phyloP scores from a whole-genome alignment of 2,797 vertebrate genomes.

The Betta splendens region DNA sequence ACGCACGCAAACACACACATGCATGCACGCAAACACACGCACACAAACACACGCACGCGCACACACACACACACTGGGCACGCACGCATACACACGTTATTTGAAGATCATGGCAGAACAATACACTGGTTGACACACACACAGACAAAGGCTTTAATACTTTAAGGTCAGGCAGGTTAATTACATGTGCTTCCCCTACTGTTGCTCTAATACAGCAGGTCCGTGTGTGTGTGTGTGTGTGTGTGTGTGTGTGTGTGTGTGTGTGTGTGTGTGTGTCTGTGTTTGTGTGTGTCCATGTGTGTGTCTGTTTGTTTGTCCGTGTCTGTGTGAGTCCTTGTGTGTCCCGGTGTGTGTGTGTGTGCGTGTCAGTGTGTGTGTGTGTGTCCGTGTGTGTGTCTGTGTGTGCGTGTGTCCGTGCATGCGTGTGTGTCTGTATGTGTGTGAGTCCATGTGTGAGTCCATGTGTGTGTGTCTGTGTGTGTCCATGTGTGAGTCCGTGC shows the following conservation, averaged over 20 bases:
- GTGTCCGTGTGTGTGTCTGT: constrained; percentile 1
- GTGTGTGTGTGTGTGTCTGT: no score
- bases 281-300: no score
- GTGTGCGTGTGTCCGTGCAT: no score
- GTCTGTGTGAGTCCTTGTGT: no score
- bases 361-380: no score
- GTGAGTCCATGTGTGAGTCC: background rate
- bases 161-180: constrained; percentile 87
- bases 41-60: no score
- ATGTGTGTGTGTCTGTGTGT: constrained; percentile 4
- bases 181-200: constrained; percentile 89
- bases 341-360: no score
- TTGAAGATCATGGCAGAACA: constrained; percentile 47
- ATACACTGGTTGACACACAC: constrained; percentile 67
- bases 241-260: background rate
- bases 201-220: constrained; percentile 80
- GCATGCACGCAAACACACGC: no score
- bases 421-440: constrained; percentile 5
- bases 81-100: constrained; percentile 17
- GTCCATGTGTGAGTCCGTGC: no score
- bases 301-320: no score
- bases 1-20: no score
- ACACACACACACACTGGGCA: no score
- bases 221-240: constrained; percentile 2
- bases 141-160: constrained; percentile 86